phyloP scores from a whole-genome alignment of 2,797 vertebrate species.

The Phataginus tricuspis region DNA sequence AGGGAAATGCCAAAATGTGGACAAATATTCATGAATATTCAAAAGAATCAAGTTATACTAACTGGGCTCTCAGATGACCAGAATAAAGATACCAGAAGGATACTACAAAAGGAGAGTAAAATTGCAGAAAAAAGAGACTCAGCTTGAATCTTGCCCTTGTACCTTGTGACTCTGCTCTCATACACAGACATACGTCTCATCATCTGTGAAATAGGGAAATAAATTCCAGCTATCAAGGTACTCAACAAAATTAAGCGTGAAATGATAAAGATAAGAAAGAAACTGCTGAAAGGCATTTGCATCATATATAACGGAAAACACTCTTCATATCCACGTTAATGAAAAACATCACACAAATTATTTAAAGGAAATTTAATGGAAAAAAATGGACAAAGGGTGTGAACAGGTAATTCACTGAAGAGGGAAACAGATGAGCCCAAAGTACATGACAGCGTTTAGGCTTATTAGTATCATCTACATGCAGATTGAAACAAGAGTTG shows the following conservation, averaged over 20 bases:
- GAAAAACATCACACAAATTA: not conserved
- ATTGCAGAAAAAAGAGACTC: not conserved
- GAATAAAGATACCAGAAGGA: not conserved
- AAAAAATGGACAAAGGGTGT: not conserved
- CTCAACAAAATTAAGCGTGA: not conserved
- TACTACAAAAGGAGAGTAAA: not conserved
- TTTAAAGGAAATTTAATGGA: not conserved
- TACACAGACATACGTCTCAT: not conserved
- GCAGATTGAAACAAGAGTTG: not conserved
- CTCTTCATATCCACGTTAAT: not conserved
- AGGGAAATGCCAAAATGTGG: not conserved
- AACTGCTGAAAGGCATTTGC: not conserved
- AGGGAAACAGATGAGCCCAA: not conserved
- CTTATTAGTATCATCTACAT: not conserved
- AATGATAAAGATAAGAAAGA: not conserved
- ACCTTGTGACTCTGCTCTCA: accelerated
- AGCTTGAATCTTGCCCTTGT: not conserved
- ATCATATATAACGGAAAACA: not conserved
- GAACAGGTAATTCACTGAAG: not conserved
- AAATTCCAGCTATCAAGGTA: not conserved
- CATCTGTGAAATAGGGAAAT: not conserved
- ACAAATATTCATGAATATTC: not conserved
- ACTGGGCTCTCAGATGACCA: not conserved
- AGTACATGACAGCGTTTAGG: not conserved
- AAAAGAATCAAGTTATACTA: not conserved